Percentiles rank a stretch among this genome's conserved stretches.
Evolutionary conservation across 1,140 invertebrate genomes (phyloP).

Genomic region (Laodelphax striatellus): DNA sequence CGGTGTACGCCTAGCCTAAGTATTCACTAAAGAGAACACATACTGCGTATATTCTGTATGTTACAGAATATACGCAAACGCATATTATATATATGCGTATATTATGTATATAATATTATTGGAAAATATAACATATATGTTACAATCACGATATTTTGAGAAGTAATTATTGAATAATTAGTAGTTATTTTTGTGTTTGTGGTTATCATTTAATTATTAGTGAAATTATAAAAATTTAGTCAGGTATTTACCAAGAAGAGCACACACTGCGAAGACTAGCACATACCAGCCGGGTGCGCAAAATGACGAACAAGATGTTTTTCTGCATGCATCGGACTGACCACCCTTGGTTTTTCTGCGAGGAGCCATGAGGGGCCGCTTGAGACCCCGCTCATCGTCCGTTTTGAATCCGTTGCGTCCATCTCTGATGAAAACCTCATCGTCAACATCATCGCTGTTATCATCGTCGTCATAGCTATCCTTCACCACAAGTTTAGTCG

Average conservation of each 20-base stretch:
- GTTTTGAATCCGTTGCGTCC: conserved; percentile 46
- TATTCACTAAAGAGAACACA: no score
- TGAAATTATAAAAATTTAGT: not conserved
- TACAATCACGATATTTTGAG: no score
- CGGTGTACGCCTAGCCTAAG: no score
- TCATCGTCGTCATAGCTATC: conserved; percentile 45
- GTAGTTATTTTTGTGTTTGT: no score
- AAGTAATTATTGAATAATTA: no score
- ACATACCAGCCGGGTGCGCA: conserved; percentile 49
- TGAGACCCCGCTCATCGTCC: conserved; percentile 55
- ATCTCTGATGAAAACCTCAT: conserved; percentile 64
- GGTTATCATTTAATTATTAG: no score
- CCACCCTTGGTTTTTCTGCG: conserved; percentile 40
- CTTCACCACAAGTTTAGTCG: conserved; percentile 27
- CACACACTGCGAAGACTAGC: conserved; percentile 32
- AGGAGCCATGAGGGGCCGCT: conserved; percentile 61
- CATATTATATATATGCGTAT: no score
- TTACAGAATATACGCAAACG: no score
- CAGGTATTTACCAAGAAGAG: conserved; percentile 21
- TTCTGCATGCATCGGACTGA: conserved; percentile 35
- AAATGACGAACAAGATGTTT: conserved; percentile 39
- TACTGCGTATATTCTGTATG: no score
- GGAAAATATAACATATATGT: no score
- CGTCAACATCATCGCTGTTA: conserved; percentile 52
- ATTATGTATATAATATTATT: no score